Evolutionary conservation across 2,888 invertebrate species (phyloP), one percentile per base, ranked within the genome.

Genomic region (Tipula helvola): DNA sequence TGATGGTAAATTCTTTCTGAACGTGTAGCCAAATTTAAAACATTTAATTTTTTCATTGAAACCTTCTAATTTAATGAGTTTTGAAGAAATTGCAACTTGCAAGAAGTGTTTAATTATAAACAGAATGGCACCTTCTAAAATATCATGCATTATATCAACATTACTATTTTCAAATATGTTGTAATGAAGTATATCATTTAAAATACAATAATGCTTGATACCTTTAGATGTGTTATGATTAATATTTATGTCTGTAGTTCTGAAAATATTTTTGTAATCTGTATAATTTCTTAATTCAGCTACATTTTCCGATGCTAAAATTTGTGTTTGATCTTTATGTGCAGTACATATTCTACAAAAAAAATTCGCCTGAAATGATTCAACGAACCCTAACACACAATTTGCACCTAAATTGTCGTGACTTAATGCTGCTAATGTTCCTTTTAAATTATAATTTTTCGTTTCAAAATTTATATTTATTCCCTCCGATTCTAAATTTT

Each of bases 361-460:
- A 83, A 88, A 36, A 86, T 87, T 86, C 1, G 88, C 87, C 41
- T 39, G 36, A 57, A 88, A 88, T 7, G 88, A 88, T 86, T 88
- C 87, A 12, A 87, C 87, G 86, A 88, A 87, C 7, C 88, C 87
- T 5, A 88, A 86, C 5, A 88, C 52, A 5, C 42, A 87, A 85
- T 87, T 86, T 12, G 86, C 88, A 10, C 87, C 88, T 57, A 88
- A 87, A 87, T 87, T 88, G 85, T 87, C 87, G 28, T 86, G 84
- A n/a, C 87, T 86, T 8, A 86, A 52, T 47, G 87, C 86, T 36
- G 87, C 71, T n/a, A n/a, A n/a, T n/a, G n/a, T n/a, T n/a, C n/a
- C n/a, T n/a, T n/a, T n/a, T n/a, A n/a, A n/a, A n/a, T 87, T 28
- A 87, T 83, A 83, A 83, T 83, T 5, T 83, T 16, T 83, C 3